A percentile compares a stretch with the other conserved stretches of the same genome.
Conservation (phyloP, 2,797 vertebrate species). For the Mus spretus region DNA sequence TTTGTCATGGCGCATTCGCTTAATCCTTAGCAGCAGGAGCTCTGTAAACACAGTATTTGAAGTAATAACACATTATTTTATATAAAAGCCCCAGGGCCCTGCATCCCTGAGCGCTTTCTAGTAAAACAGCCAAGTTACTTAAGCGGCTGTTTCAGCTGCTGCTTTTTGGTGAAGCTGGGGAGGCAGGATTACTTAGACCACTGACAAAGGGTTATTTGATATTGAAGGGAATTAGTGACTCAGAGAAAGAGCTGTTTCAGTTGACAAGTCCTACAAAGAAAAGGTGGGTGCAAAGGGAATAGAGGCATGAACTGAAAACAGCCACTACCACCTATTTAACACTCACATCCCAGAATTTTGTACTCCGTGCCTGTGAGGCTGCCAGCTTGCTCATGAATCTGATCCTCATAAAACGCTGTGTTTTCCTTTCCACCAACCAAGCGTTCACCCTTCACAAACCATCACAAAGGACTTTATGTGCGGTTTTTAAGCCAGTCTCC, state of each 20-base stretch:
- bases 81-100: conserved; percentile 65
- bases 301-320: neutral
- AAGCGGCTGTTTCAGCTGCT: conserved; percentile 46
- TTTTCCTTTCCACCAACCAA: conserved; percentile 64
- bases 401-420: neutral
- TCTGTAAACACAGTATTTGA: conserved; percentile 81
- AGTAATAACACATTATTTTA: conserved; percentile 82
- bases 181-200: conserved; percentile 35
- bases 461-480: conserved; percentile 32
- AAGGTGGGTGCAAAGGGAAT: conserved; percentile 5
- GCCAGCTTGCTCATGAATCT: conserved; percentile 3
- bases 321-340: neutral
- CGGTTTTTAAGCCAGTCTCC: conserved; percentile 51
- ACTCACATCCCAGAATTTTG: neutral
- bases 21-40: conserved; percentile 78
- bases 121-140: conserved; percentile 77
- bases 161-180: neutral
- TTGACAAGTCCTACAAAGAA: conserved; percentile 53
- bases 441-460: conserved; percentile 21
- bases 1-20: conserved; percentile 79
- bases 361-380: neutral
- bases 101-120: conserved; percentile 70
- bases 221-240: conserved; percentile 73
- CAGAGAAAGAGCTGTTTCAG: conserved; percentile 51
- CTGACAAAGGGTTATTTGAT: conserved; percentile 70